Evolutionary conservation across 2,888 invertebrate genomes (phyloP), one percentile per base, ranked within the genome.

Genomic region (Nemapogon koenigi): DNA sequence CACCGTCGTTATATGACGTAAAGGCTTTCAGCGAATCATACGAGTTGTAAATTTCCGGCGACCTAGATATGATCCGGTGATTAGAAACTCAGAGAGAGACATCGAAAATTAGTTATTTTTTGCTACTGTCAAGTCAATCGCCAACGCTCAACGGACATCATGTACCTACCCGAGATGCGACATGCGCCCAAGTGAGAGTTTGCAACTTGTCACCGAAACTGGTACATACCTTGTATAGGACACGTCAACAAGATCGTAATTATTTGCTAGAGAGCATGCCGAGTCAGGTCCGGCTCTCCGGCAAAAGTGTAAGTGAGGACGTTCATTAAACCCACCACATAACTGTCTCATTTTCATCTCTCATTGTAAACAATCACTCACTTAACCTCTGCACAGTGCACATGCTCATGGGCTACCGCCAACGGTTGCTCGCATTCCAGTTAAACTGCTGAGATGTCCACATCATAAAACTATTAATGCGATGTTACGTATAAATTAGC

Each of bases 181-280:
- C 72, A 69, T 66, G 63, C 60, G 69, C n/a, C n/a, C 60, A 52
- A 76, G 78, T 75, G 78, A 78, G 78, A 78, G 78, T 76, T 72
- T 66, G 62, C 64, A 61, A 64, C 63, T 62, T 70, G 68, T 70
- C 66, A 65, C 67, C 71, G 61, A 75, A 76, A 75, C 75, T 70
- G 70, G 73, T 69, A 71, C 65, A 55, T 55, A 58, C 64, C 14
- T 7, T 4, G 35, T 16, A 22, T 25, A 18, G 28, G 15, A 10
- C 27, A 27, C 13, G 30, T 37, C 37, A 28, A 14, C 29, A 17
- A 13, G 18, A 28, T 11, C 28, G 28, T 37, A 37, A 37, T 35
- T 16, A 35, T 37, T 37, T 15, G 26, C 11, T 19, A 16, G 59
- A 62, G 58, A 63, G 53, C 52, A 59, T 66, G 60, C 63, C 62